A percentile compares a stretch with the other conserved stretches of the same genome.
Evolutionary conservation across 2,888 invertebrate genomes (phyloP).

Genomic region (Parnassius glacialis): DNA sequence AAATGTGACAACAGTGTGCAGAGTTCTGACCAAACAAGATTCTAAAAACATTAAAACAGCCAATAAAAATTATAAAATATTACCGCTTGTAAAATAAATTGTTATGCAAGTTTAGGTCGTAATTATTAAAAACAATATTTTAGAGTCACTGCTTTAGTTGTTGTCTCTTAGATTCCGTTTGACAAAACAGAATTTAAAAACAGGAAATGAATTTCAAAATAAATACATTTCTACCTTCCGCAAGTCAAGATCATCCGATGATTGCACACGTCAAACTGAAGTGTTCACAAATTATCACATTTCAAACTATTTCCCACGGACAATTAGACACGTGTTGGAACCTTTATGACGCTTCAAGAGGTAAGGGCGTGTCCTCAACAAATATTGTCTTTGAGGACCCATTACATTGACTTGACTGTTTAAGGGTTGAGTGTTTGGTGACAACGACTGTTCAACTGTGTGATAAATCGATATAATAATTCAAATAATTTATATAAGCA

Average conservation of each 20-base stretch:
- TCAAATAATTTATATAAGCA: not conserved
- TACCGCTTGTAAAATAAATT: too few species aligned
- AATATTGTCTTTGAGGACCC: slow-evolving; percentile 79
- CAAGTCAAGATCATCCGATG: slow-evolving; percentile 22
- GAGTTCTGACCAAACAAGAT: too few species aligned
- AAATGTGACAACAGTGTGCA: too few species aligned
- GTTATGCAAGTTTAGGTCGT: too few species aligned
- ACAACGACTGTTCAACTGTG: slow-evolving; percentile 47
- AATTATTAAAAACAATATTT: too few species aligned
- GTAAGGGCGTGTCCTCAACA: slow-evolving; percentile 68
- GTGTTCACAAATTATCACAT: slow-evolving; percentile 64
- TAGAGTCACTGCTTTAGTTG: too few species aligned
- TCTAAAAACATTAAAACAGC: too few species aligned
- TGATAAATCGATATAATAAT: slow-evolving; percentile 18
- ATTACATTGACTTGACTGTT: slow-evolving; percentile 60
- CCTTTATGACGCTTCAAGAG: slow-evolving; percentile 45
- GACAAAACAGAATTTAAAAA: too few species aligned
- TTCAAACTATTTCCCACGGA: slow-evolving; percentile 63
- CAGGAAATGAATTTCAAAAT: not conserved
- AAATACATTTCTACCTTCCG: slow-evolving; percentile 1
- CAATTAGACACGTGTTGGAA: slow-evolving; percentile 63
- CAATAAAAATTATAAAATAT: too few species aligned
- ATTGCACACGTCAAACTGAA: slow-evolving; percentile 33
- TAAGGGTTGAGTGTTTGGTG: slow-evolving; percentile 56
- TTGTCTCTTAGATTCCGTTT: too few species aligned